phyloP scores from a whole-genome alignment of 2,113 vertebrate genomes.

The Fregetta grallaria region DNA sequence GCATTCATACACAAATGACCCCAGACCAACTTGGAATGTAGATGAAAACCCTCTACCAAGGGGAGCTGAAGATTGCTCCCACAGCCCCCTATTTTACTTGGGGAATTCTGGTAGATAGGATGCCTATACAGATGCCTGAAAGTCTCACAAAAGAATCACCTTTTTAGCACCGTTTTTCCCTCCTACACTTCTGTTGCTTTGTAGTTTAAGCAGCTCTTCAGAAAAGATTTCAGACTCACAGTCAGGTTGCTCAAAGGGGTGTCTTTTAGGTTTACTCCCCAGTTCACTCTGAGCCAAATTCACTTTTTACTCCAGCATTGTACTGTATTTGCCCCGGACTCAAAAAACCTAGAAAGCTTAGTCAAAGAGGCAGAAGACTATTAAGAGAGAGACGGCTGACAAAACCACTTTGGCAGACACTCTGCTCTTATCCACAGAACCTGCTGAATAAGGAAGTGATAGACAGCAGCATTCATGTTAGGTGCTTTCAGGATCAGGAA shows the following conservation, averaged over 20 bases:
- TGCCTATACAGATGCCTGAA: not conserved
- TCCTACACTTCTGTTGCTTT: not conserved
- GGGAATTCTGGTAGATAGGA: not conserved
- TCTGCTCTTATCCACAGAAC: not conserved
- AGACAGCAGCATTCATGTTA: not conserved
- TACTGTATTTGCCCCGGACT: not conserved
- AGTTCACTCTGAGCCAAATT: not conserved
- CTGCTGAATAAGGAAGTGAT: not conserved
- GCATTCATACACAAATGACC: not conserved
- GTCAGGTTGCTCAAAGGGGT: not conserved
- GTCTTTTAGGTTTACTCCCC: not conserved
- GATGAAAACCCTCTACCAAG: not conserved
- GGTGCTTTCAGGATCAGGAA: not conserved
- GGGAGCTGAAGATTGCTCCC: not conserved
- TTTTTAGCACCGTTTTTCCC: not conserved
- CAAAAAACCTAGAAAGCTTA: not conserved
- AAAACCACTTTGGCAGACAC: not conserved
- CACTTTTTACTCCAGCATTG: not conserved
- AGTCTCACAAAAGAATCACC: not conserved
- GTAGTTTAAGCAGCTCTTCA: not conserved
- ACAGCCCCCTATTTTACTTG: not conserved
- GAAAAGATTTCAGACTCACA: not conserved
- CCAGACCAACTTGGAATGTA: not conserved
- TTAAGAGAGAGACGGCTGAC: not conserved
- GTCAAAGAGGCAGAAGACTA: not conserved